Base-by-base conservation (phyloP, 2,113 vertebrate species). In the Eonycteris spelaea region DNA sequence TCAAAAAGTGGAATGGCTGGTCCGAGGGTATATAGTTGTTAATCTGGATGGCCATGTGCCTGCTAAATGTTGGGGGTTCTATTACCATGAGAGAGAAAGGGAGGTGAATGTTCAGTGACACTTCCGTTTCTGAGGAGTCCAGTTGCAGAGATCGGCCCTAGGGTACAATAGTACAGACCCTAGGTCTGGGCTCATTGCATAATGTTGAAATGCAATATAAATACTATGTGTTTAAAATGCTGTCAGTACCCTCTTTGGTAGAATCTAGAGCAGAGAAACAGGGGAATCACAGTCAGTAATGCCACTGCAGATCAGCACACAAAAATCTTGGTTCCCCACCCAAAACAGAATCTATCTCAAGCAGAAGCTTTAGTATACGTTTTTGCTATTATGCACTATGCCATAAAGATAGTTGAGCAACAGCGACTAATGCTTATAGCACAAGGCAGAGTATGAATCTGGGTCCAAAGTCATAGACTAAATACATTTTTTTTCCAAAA, bases 381-480 rank as follows among this genome's bases (percentile, higher is more conserved):
- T 95, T 95, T 83, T 86, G 68, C 28, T 67, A 1, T 65, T 40
- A n/a, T 40, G 19, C 48, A 21, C n/a, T 19, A 67, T 33, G 9
- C 26, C 40, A 63, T 40, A 70, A 79, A 45, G 45, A 96, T 92
- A 83, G 16, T 94, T 87, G 61, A 87, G 45, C 55, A 71, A 74
- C 14, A 53, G 45, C n/a, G 43, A 33, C 33, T 92, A n/a, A 48
- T 83, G n/a, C 94, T 94, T 80, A 57, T 79, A 79, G 87, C 68
- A 75, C 38, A 89, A 79, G 63, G 59, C 68, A 95, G 43, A 38
- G n/a, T 71, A 43, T 82, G 48, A 71, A 86, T 94, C 65, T 83
- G 43, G n/a, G 65, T 91, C 94, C 63, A 63, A 83, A 97, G 59
- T 96, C 67, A 92, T 26, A 95, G 38, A 83, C 83, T 70, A 92